Base-by-base conservation (phyloP, 2,888 invertebrate genomes). In the Axea sp. region DNA sequence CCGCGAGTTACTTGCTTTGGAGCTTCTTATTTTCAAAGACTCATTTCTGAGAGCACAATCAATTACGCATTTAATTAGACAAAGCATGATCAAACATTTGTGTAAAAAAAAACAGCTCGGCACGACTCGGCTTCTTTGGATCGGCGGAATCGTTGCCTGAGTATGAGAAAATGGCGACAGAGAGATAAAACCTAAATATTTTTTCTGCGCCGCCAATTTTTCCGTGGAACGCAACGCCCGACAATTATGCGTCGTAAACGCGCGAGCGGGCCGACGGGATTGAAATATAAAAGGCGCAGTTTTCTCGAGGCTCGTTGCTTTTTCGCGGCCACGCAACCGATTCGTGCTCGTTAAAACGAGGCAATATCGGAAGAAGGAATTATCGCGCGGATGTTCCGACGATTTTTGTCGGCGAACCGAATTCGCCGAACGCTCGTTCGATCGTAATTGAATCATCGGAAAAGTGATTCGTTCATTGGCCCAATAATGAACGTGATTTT, bases 281-380 rank as follows among this genome's bases (percentile, higher is more conserved):
- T 83, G 84, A 84, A 84, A 84, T 83, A 82, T 83, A 83, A 84
- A 83, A 78, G 37, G 73, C 73, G 65, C 69, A 74, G 75, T 77
- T 77, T 75, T 78, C 73, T 71, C 51, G 37, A 24, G 35, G 19
- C 53, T 11, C 33, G 8, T 43, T 6, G 49, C 26, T 57, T 17
- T 60, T 39, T 60, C 45, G 64, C 31, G 64, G 19, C 69, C 31
- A 8, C 47, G 57, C 37, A 57, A 39, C 72, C 76, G 69, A 41
- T 47, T 11, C 35, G 47, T 60, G 31, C 39, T 73, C 74, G 76
- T 75, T 76, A 74, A 78, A 75, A 57, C 72, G 68, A 76, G 75
- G 67, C 74, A 78, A 78, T 76, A 69, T 60, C 69, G 53, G 69
- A 60, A 69, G 37, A 68, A 65, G 65, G 72, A 76, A 78, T 78